Evolutionary conservation across 2,888 invertebrate genomes (phyloP).

Genomic region (Agrilus biguttatus): DNA sequence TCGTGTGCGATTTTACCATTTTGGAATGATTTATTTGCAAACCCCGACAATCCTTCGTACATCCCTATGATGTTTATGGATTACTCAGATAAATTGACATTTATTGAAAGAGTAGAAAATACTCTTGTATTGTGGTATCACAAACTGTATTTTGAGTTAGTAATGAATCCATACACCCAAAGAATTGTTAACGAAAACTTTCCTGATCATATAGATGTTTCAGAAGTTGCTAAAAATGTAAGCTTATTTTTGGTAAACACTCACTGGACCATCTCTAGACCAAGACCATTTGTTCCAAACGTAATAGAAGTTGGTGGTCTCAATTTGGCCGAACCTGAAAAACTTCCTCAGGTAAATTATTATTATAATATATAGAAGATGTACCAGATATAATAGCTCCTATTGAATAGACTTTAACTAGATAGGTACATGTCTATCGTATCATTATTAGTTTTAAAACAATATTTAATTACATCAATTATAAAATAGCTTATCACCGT

Average conservation of each 20-base stretch:
- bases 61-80: constrained; percentile 31
- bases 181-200: background rate
- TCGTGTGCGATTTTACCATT: constrained; percentile 35
- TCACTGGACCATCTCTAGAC: constrained; percentile 30
- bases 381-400: no score
- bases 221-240: constrained; percentile 29
- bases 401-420: no score
- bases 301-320: constrained; percentile 39
- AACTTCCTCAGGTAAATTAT: constrained; percentile 15
- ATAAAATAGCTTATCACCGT: no score
- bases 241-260: constrained; percentile 36
- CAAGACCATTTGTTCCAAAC: constrained; percentile 31
- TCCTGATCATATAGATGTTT: background rate
- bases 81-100: constrained; percentile 14
- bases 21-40: constrained; percentile 30
- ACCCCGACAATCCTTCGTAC: constrained; percentile 32
- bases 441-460: no score
- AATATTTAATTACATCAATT: no score
- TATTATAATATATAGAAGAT: no score
- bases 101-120: constrained; percentile 15
- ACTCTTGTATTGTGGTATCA: constrained; percentile 7
- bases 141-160: constrained; percentile 1
- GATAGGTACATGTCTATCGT: no score
- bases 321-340: constrained; percentile 27
- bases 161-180: background rate